phyloP scores from a whole-genome alignment of 2,797 vertebrate species.

The Hafferia zeledoni region DNA sequence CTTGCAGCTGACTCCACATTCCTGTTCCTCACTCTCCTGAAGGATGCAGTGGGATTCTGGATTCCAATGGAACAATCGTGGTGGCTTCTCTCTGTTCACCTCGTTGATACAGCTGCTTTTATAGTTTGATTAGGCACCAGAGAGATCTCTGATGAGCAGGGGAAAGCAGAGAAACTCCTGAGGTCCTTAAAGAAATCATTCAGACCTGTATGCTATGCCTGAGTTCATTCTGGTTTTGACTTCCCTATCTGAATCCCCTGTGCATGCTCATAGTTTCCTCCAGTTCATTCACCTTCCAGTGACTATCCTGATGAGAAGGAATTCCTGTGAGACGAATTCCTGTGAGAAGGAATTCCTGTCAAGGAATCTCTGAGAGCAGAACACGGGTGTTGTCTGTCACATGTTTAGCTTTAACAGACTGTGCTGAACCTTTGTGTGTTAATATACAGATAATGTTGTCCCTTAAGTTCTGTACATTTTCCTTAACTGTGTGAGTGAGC shows the following conservation, averaged over 20 bases:
- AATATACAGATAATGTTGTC: neutral
- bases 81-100: neutral
- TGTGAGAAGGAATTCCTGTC: no score
- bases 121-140: neutral
- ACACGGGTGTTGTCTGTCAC: neutral
- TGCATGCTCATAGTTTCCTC: neutral
- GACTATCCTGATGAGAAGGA: neutral
- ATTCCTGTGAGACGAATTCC: no score
- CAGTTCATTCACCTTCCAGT: neutral
- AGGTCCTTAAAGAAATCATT: neutral
- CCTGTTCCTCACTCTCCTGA: rapidly evolving
- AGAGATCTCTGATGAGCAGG: neutral
- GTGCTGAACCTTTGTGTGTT: neutral
- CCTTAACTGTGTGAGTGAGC: neutral
- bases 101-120: neutral
- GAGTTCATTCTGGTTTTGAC: neutral
- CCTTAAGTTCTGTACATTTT: neutral
- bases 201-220: rapidly evolving
- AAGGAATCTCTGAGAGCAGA: neutral
- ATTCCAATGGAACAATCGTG: rapidly evolving
- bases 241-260: neutral
- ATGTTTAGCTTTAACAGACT: neutral
- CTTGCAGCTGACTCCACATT: neutral
- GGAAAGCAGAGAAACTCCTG: neutral
- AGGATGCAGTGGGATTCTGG: neutral